phyloP scores from a whole-genome alignment of 2,888 invertebrate genomes.

The Tenthredo mesomela region DNA sequence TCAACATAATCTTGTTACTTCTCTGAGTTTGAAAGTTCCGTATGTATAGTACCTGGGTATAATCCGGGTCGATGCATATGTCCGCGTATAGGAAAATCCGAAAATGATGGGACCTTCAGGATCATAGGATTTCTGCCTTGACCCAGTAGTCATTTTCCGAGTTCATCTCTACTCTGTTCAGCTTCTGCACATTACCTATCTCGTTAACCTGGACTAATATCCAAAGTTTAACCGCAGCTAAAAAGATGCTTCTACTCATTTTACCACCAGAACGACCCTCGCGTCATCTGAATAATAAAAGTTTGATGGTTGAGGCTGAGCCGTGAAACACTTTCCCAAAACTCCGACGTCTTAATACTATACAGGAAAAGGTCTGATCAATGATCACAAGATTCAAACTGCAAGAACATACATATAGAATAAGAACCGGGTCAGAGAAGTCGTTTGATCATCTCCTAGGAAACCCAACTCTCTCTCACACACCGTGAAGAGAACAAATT shows the following conservation, averaged over 20 bases:
- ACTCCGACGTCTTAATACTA: neutral
- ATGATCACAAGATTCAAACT: slow-evolving; percentile 7
- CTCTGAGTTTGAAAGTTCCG: neutral
- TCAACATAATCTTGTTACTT: slow-evolving; percentile 9
- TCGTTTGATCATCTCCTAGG: slow-evolving; percentile 38
- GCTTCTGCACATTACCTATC: neutral
- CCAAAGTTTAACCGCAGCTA: slow-evolving; percentile 13
- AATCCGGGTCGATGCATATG: neutral
- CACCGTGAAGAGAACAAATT: slow-evolving; percentile 28
- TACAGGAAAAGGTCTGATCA: neutral
- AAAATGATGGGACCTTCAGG: neutral
- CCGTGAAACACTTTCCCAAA: neutral
- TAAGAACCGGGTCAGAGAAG: neutral
- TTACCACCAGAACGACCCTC: slow-evolving; percentile 9
- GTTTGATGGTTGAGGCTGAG: slow-evolving; percentile 32
- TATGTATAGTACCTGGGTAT: neutral
- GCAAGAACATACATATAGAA: neutral
- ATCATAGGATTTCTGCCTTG: neutral
- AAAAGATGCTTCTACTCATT: slow-evolving; percentile 45
- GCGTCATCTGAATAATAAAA: slow-evolving; percentile 41
- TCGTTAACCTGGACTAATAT: slow-evolving; percentile 29
- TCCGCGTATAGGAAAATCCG: neutral
- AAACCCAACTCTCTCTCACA: neutral
- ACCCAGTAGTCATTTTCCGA: neutral
- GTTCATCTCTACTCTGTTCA: neutral